Conservation (phyloP, 2,797 vertebrate genomes). For the Melanotaenia trifasciata region DNA sequence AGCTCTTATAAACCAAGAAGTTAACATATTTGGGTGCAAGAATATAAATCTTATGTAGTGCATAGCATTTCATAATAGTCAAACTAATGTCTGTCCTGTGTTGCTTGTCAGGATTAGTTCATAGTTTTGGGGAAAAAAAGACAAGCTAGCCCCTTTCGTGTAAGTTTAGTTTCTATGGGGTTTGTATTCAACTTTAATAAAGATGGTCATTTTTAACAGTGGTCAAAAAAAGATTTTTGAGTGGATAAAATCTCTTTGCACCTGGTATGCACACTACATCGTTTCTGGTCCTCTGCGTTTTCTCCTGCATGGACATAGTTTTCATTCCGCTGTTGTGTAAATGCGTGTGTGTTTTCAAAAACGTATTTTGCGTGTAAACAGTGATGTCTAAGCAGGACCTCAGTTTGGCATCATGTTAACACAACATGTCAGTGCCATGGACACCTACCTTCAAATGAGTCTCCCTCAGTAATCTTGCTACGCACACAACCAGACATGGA, state of each 20-base stretch:
- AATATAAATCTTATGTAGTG: not conserved
- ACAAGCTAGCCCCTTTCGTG: not conserved
- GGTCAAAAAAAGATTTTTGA: too few relatives aligned
- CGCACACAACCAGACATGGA: too few relatives aligned
- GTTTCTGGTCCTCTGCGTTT: too few relatives aligned
- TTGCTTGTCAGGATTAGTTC: not conserved
- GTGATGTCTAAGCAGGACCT: too few relatives aligned
- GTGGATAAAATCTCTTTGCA: too few relatives aligned
- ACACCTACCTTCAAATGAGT: not conserved
- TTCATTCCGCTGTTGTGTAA: too few relatives aligned
- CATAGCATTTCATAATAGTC: not conserved
- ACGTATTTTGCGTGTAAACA: too few relatives aligned
- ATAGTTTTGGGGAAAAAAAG: not conserved
- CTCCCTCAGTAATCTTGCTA: not conserved
- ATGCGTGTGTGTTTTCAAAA: too few relatives aligned
- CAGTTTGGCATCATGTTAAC: not conserved
- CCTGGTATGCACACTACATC: too few relatives aligned
- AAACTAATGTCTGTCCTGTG: not conserved
- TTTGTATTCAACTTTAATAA: not conserved
- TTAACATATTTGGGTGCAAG: not conserved
- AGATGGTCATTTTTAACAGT: not conserved
- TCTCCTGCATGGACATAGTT: too few relatives aligned
- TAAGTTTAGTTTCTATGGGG: not conserved
- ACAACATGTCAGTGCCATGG: conserved; percentile 61
- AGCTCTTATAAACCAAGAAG: not conserved